Percentiles rank a stretch among this genome's conserved stretches.
Evolutionary conservation across 2,113 vertebrate species (phyloP).

Genomic region (Trinectes maculatus): DNA sequence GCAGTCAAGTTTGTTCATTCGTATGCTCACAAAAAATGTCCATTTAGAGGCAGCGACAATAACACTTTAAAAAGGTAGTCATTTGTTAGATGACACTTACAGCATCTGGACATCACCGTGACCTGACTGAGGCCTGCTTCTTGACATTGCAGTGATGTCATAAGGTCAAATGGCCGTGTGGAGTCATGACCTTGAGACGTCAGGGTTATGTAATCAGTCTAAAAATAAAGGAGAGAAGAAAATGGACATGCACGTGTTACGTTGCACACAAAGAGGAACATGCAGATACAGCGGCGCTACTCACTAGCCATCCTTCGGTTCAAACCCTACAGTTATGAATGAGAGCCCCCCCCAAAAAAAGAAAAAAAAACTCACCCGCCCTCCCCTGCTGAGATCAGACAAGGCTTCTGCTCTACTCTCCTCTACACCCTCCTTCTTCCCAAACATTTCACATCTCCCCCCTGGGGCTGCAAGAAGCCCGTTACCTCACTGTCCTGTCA

Average conservation of each 20-base stretch:
- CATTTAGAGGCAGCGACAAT: conserved; percentile 42
- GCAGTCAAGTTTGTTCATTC: conserved; percentile 61
- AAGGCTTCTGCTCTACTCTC: conserved; percentile 60
- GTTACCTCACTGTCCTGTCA: conserved; percentile 75
- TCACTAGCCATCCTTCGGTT: conserved; percentile 9
- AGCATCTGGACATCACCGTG: conserved; percentile 26
- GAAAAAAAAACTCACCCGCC: conserved; percentile 6
- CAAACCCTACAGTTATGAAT: conserved; percentile 33
- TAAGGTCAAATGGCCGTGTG: conserved; percentile 23
- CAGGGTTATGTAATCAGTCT: conserved; percentile 1
- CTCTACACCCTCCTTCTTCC: conserved; percentile 25
- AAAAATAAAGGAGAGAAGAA: neutral
- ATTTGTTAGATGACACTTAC: conserved; percentile 58
- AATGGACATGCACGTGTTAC: neutral
- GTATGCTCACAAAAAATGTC: conserved; percentile 59
- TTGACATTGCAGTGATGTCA: conserved; percentile 50
- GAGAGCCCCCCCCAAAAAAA: neutral
- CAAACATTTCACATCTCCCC: conserved; percentile 58
- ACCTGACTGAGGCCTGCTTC: conserved; percentile 21
- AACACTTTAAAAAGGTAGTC: conserved; percentile 45
- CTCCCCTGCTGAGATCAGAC: conserved; percentile 72
- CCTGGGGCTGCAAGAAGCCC: conserved; percentile 50
- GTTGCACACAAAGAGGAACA: neutral
- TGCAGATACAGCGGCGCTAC: neutral
- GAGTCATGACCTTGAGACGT: conserved; percentile 16